Conservation (phyloP, 2,888 invertebrate genomes). For the Trichogramma dendrolimi region DNA sequence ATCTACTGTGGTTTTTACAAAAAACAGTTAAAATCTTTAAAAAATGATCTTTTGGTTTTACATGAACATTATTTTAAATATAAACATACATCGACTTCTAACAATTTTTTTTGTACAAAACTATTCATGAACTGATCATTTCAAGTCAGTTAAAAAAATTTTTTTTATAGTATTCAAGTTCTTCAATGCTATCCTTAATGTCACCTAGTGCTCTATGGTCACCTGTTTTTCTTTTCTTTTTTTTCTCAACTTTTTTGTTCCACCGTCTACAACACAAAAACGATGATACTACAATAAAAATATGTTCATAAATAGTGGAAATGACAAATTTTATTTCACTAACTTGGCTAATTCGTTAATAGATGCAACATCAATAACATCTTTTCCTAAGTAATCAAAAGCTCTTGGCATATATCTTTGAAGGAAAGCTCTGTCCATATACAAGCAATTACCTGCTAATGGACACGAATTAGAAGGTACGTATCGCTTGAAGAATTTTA, state of each 20-base stretch:
- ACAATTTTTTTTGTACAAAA: neutral
- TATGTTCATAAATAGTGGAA: neutral
- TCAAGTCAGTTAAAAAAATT: slow-evolving; percentile 25
- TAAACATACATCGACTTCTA: neutral
- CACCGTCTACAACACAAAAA: slow-evolving; percentile 59
- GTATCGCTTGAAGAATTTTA: slow-evolving; percentile 66
- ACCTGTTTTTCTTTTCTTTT: slow-evolving; percentile 62
- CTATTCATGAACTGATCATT: neutral
- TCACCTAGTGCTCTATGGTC: slow-evolving; percentile 75
- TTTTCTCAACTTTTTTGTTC: slow-evolving; percentile 62
- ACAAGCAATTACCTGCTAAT: slow-evolving; percentile 83
- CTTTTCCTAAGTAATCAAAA: slow-evolving; percentile 77
- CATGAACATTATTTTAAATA: neutral
- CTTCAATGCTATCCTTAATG: slow-evolving; percentile 79
- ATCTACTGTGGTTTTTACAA: neutral
- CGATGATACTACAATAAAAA: neutral
- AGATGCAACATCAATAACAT: slow-evolving; percentile 87
- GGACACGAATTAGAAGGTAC: slow-evolving; percentile 62
- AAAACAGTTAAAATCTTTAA: neutral
- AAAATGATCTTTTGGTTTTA: neutral
- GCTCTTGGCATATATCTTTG: slow-evolving; percentile 79
- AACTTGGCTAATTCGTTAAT: slow-evolving; percentile 73
- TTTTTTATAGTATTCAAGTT: slow-evolving; percentile 73
- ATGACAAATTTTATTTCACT: neutral
- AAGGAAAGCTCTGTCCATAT: slow-evolving; percentile 81